These are phyloP conservation scores for Scolopax bukidnonensis DNA, from an alignment of 2,797 vertebrate genomes.

Conservation along the genomic window DNA sequence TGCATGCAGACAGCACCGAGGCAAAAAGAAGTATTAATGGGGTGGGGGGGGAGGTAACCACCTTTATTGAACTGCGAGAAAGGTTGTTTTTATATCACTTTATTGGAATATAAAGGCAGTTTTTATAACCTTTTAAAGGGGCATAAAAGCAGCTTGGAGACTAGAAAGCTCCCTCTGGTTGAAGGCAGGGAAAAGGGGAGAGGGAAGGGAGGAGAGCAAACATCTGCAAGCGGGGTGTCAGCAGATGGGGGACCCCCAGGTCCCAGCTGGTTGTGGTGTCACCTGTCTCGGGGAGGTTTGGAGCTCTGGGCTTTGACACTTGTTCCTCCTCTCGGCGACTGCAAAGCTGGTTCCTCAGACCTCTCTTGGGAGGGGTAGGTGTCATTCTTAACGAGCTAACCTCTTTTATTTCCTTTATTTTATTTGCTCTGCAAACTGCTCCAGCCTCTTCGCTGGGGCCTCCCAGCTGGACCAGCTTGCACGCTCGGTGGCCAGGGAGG, in stretches of 20 bases:
- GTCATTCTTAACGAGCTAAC: neutral
- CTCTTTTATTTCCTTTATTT: neutral
- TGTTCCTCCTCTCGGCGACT: neutral
- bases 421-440: no score
- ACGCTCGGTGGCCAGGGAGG: fast-evolving
- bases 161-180: neutral
- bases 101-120: constrained; percentile 69
- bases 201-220: neutral
- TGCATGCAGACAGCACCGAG: fast-evolving
- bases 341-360: neutral
- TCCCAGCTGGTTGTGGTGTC: neutral
- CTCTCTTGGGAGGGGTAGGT: neutral
- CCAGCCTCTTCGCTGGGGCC: neutral
- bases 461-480: neutral
- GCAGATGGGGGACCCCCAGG: neutral
- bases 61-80: constrained; percentile 2
- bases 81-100: constrained; percentile 62
- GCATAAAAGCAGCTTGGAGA: constrained; percentile 63
- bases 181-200: neutral
- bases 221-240: neutral
- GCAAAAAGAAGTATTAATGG: neutral
- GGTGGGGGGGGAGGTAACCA: constrained; percentile 9
- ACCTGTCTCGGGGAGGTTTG: fast-evolving
- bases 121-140: constrained; percentile 72
- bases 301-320: neutral